A percentile compares a stretch with the other conserved stretches of the same genome.
phyloP scores from a whole-genome alignment of 2,888 invertebrate species.

The Noctua fimbriata region DNA sequence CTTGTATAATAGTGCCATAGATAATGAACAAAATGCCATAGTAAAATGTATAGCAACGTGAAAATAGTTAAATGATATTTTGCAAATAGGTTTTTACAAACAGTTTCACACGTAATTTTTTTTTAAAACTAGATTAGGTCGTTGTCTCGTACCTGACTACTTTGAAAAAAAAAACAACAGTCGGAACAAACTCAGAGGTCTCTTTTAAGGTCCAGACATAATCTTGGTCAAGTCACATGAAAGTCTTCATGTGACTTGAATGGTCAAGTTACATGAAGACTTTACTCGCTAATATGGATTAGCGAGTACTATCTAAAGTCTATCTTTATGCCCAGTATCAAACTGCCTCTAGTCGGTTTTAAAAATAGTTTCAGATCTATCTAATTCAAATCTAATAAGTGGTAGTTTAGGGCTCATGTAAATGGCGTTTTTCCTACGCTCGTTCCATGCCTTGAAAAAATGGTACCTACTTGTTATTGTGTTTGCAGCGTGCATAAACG shows the following conservation, averaged over 20 bases:
- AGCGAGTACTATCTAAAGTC: background rate
- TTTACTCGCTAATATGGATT: no score
- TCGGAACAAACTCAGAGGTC: no score
- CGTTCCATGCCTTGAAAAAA: background rate
- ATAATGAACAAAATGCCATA: constrained; percentile 28
- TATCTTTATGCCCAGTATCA: background rate
- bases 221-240: no score
- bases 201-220: no score
- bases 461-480: background rate
- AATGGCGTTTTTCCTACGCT: background rate
- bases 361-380: background rate
- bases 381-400: background rate
- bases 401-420: background rate
- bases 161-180: no score
- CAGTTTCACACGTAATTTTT: no score
- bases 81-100: no score
- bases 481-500: background rate
- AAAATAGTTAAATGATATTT: background rate
- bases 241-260: no score
- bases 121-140: no score
- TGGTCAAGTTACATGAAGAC: no score
- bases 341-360: background rate
- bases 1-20: constrained; percentile 21
- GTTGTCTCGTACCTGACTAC: no score
- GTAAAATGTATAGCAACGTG: background rate